Percentiles rank a stretch among this genome's conserved stretches.
Evolutionary conservation across 2,888 invertebrate species (phyloP).

Genomic region (Tanytarsus gracilentus): DNA sequence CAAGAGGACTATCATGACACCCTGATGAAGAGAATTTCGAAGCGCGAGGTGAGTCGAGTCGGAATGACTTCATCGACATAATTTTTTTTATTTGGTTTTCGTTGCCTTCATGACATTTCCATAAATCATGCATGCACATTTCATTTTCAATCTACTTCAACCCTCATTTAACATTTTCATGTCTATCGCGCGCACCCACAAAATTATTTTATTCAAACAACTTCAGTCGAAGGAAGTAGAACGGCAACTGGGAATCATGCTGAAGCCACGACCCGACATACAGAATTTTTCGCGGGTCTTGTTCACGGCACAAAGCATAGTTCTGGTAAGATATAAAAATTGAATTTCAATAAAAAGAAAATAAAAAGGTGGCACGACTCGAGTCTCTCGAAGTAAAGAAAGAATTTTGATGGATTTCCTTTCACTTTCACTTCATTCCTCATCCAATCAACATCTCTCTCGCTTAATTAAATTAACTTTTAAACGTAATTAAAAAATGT

Average conservation of each 20-base stretch:
- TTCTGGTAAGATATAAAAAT: constrained; percentile 10
- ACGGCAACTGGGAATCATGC: constrained; percentile 3
- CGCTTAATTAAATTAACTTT: background rate
- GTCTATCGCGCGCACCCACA: too few species aligned
- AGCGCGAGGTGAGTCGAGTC: constrained; percentile 48
- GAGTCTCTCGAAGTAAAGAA: background rate
- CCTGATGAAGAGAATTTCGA: constrained; percentile 49
- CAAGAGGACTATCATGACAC: constrained; percentile 51
- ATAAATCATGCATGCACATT: background rate
- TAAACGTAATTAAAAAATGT: background rate
- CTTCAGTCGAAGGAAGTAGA: constrained; percentile 14
- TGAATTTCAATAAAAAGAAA: background rate
- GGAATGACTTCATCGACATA: too few species aligned
- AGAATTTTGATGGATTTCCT: too few species aligned
- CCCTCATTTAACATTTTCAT: too few species aligned
- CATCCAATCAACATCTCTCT: background rate
- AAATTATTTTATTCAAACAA: background rate
- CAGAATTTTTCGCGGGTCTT: background rate
- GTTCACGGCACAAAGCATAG: constrained; percentile 21
- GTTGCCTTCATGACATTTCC: background rate
- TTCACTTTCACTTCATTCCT: background rate
- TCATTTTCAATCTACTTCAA: background rate
- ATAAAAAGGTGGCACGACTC: too few species aligned
- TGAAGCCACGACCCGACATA: constrained; percentile 18
- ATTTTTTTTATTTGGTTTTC: background rate